Evolutionary conservation across 1,140 invertebrate species (phyloP).

Genomic region (Bradynema listronoti): DNA sequence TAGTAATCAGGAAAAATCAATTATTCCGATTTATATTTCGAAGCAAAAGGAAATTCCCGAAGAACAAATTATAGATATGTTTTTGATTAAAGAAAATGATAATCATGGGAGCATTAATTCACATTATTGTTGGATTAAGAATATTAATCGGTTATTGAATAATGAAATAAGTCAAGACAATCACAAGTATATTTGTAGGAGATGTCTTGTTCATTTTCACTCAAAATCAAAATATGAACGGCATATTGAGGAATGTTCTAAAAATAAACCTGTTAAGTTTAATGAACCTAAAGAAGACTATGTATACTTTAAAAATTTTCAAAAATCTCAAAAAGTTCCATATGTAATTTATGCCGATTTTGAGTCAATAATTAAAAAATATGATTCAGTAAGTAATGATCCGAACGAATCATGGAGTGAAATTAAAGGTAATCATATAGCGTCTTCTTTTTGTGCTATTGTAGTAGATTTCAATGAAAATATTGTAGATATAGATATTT

Average conservation of each 20-base stretch:
- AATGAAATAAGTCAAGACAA: constrained; percentile 12
- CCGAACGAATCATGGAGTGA: constrained; percentile 11
- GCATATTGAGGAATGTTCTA: constrained; percentile 28
- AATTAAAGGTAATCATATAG: constrained; percentile 17
- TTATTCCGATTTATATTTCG: constrained; percentile 9
- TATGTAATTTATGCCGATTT: constrained; percentile 30
- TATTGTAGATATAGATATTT: constrained; percentile 15
- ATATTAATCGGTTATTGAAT: constrained; percentile 29
- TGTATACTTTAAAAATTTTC: constrained; percentile 20
- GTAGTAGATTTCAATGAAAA: constrained; percentile 22
- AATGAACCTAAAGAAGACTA: constrained; percentile 24
- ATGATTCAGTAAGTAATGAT: constrained; percentile 10
- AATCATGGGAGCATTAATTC: constrained; percentile 7
- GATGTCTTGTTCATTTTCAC: constrained; percentile 23
- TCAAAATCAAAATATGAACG: constrained; percentile 21
- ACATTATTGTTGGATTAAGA: constrained; percentile 30
- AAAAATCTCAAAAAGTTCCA: constrained; percentile 33
- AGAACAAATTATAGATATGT: constrained; percentile 9
- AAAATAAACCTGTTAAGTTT: constrained; percentile 20
- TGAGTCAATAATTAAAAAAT: constrained; percentile 23
- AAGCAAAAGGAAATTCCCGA: constrained; percentile 7
- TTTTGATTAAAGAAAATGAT: constrained; percentile 17
- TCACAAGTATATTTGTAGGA: constrained; percentile 19
- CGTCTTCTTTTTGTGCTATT: constrained; percentile 21
- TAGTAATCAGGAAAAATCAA: constrained; percentile 15